These are phyloP conservation scores for Dolomedes plantarius DNA, from an alignment of 2,888 invertebrate genomes.

Conservation along the genomic window DNA sequence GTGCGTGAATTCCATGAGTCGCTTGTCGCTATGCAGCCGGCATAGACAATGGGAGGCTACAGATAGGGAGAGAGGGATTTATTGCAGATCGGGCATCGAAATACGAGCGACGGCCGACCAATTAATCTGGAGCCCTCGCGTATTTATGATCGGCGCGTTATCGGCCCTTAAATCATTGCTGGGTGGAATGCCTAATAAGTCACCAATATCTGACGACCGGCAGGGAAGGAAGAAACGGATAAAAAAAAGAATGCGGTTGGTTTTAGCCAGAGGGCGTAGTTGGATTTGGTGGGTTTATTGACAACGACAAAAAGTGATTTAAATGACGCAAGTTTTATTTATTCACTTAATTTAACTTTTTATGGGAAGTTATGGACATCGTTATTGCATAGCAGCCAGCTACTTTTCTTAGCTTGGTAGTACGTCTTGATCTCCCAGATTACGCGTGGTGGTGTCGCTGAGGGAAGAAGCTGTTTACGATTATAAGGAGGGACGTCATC, in stretches of 20 bases:
- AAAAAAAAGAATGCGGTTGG: neutral
- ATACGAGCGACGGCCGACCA: slow-evolving; percentile 63
- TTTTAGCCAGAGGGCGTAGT: neutral
- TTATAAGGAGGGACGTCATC: too few species aligned
- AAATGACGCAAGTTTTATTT: slow-evolving; percentile 3
- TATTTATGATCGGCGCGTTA: slow-evolving; percentile 67
- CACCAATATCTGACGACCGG: slow-evolving; percentile 67
- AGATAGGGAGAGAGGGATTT: slow-evolving; percentile 54
- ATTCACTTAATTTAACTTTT: slow-evolving; percentile 3
- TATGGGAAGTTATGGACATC: slow-evolving; percentile 8
- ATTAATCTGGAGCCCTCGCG: slow-evolving; percentile 54
- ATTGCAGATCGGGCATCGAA: slow-evolving; percentile 64
- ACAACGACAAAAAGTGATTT: slow-evolving; percentile 3
- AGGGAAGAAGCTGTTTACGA: too few species aligned
- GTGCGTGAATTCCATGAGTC: slow-evolving; percentile 4
- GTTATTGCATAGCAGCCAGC: neutral
- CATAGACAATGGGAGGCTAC: slow-evolving; percentile 49
- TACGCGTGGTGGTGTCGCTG: too few species aligned
- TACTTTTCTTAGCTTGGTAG: too few species aligned
- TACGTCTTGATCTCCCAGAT: too few species aligned
- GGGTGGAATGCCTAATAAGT: slow-evolving; percentile 53
- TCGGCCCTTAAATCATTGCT: slow-evolving; percentile 61
- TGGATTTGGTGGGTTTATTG: neutral
- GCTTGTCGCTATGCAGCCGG: neutral
- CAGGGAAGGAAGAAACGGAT: slow-evolving; percentile 33